Evolutionary conservation across 37 sponge, comb jelly and placozoan species (phyloP), one percentile per base, ranked within the genome.

Genomic region (Ianthella basta): DNA sequence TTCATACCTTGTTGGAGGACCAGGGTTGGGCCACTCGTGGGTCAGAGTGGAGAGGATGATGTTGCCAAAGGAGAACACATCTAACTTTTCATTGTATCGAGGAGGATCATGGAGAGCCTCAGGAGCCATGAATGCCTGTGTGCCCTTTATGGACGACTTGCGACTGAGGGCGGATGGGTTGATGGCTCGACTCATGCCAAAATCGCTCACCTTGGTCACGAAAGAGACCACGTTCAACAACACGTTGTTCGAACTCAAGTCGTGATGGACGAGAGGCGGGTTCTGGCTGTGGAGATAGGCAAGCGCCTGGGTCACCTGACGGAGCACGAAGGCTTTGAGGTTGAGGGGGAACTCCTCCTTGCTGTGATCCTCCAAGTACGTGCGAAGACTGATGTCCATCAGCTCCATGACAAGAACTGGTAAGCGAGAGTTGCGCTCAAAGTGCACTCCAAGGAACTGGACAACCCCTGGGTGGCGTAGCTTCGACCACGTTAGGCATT

Each of bases 331-430:
- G 41, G 36, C 41, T 40, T 72, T 72, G 73, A 37, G 73, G 36
- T 29, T 8, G 6, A 72, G 41, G 16, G 73, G 73, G 36, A 72
- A 37, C 4, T 8, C 14, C 40, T 72, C 32, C 5, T 29, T 23
- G 37, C 19, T 72, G 19, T 29, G 41, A 33, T 6, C 19, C 19
- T 72, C 73, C 41, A 72, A 29, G 73, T 37, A 40, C 13, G 20
- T 21, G 13, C 73, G 37, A 13, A 72, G 73, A 37, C 73, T 72
- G 73, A 72, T 72, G 39, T 72, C 73, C 73, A 72, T 72, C 73
- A 20, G 32, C 39, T 72, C 73, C 73, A 72, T 72, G 21, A 72
- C 41, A 33, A 72, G 23, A 36, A 72, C 36, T 36, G 73, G 73
- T 19, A 72, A 5, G 12, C 16, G 32, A 13, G 8, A 38, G 19